Evolutionary conservation across 2,797 vertebrate species (phyloP), one percentile per base, ranked within the genome.

Genomic region (Siniperca obscura): DNA sequence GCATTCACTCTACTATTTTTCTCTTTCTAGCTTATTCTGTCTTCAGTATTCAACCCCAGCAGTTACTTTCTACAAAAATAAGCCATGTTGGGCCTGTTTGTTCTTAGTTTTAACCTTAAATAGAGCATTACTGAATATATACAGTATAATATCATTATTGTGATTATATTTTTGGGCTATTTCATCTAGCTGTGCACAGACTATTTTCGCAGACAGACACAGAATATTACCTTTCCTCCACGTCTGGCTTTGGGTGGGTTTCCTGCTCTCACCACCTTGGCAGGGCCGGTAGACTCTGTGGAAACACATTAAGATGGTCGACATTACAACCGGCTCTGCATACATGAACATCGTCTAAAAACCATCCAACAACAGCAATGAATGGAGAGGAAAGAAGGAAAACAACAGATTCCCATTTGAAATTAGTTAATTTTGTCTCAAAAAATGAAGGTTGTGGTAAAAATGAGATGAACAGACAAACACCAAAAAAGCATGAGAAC

Each of bases 231-330:
- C 98, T 99, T 99, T 92, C 96, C 98, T 91, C 98, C 97, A 61
- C 98, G 97, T 65, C 97, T 94, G 81, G 95, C 89, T 86, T 97
- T 96, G 0, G 97, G 90, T 1, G 94, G 96, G 89, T 96, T 97
- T 30, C 97, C 97, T 22, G 98, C 98, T 92, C 94, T 96, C 91
- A 99, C 98, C 92, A 99, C 98, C 90, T 97, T 99, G 0, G 98
- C 96, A 1, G 97, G 97, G 57, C 94, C 96, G 11, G 96, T 95
- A 65, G 95, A 95, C 83, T 99, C 98, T 98, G 94, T 81, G 84
- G 91, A 89, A 74, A 86, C 64, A 92, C 60, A 85, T 38, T 0
- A 56, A 85, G 48, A 89, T 4, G 57, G 40, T 11, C 0, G 7
- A 61, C 22, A 16, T 91, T 81, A 87, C 27, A 86, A 67, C 3